Evolutionary conservation across 2,888 invertebrate genomes (phyloP).

Genomic region (Rhogogaster chlorosoma): DNA sequence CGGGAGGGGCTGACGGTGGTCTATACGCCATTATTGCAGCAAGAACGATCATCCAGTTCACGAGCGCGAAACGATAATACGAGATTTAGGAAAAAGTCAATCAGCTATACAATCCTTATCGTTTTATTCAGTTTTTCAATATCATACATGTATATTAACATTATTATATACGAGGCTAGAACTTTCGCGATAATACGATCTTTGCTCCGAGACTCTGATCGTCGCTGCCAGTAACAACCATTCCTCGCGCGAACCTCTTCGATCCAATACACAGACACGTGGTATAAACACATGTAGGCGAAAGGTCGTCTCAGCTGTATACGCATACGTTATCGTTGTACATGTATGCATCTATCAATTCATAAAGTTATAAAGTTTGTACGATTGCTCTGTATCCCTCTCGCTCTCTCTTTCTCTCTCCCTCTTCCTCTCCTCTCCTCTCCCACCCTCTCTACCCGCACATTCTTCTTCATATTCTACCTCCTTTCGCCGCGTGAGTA

Average conservation of each 20-base stretch:
- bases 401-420: neutral
- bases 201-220: neutral
- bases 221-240: neutral
- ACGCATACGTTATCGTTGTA: neutral
- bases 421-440: neutral
- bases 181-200: constrained; percentile 9
- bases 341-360: constrained; percentile 20
- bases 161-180: neutral
- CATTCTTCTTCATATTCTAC: neutral
- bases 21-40: constrained; percentile 17
- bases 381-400: constrained; percentile 12
- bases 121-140: neutral
- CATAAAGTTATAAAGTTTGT: constrained; percentile 24
- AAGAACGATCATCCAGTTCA: neutral
- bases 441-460: constrained; percentile 1
- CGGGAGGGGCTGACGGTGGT: constrained; percentile 60
- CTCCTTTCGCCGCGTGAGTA: neutral
- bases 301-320: neutral
- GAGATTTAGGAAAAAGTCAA: neutral
- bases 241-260: constrained; percentile 15
- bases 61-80: constrained; percentile 8
- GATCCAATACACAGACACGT: constrained; percentile 24
- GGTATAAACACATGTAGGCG: constrained; percentile 8
- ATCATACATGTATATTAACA: neutral
- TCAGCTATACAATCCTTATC: neutral